Base-by-base conservation (phyloP, 37 sponge, comb jelly and placozoan genomes). In the Halisarca cf. caerulea region DNA sequence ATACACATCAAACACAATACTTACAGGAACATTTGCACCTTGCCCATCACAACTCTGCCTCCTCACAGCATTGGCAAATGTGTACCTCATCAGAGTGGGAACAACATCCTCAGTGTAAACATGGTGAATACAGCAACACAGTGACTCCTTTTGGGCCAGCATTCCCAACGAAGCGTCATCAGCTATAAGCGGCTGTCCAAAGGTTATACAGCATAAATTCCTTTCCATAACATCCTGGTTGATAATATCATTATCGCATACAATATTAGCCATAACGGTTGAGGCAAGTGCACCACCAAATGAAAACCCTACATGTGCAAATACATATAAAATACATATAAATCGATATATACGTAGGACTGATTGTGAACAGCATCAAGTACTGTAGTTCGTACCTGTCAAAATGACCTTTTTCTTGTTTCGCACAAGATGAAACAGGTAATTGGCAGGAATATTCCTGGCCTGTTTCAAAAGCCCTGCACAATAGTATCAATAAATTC, bases 161-260 rank as follows among this genome's bases (percentile, higher is more conserved):
- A 75, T 33, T 21, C 42, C 74, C 51, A 40, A 42, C 36, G 59
- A 17, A 40, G 45, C 30, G 0, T 78, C 28, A 11, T 70, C 61
- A 2, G 51, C 24, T 0, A 85, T 51, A 20, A 60, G 62, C 14
- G 85, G 85, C 61, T 85, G 85, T 7, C 85, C 85, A 85, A 85
- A 85, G n/a, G 85, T 85, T 38, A 85, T 58, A 34, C 69, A 68
- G 69, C 35, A 28, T 34, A 68, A 18, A 8, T 34, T 68, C 35
- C 27, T 68, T 34, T 68, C 34, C 35, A 68, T 28, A 2, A 68
- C 69, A 1, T 68, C 69, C 69, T 68, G 32, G 69, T 68, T 68
- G 35, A 47, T 47, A 11, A 68, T 68, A 34, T 68, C 30, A 34
- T 34, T 68, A 34, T 68, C 69, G 30, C 7, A 28, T 17, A 68